Evolutionary conservation across 1,140 invertebrate genomes (phyloP).

Genomic region (Holotrichia oblita): DNA sequence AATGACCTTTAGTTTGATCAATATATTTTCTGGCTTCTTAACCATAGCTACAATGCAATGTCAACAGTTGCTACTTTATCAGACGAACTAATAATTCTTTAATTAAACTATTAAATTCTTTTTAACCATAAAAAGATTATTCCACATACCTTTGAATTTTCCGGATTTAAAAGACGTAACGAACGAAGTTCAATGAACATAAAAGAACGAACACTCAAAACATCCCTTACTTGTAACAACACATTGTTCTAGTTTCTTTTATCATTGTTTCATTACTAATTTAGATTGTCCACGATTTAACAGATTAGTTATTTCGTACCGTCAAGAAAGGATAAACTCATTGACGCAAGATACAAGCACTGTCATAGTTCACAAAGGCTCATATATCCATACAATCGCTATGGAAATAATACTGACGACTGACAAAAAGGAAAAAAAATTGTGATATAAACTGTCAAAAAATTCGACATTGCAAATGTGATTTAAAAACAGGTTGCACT

Average conservation of each 20-base stretch:
- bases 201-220: slow-evolving; percentile 15
- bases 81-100: neutral
- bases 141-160: slow-evolving; percentile 14
- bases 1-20: slow-evolving; percentile 33
- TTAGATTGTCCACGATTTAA: neutral
- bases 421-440: neutral
- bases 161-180: neutral
- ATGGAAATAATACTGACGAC: slow-evolving; percentile 35
- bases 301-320: neutral
- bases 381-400: neutral
- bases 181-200: neutral
- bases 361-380: slow-evolving; percentile 34
- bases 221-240: slow-evolving; percentile 10
- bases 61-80: neutral
- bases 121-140: neutral
- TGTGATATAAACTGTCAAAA: neutral
- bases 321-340: slow-evolving; percentile 21
- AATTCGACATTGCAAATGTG: neutral
- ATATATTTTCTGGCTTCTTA: slow-evolving; percentile 24
- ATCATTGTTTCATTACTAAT: neutral
- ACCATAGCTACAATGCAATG: slow-evolving; percentile 13
- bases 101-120: too few species aligned
- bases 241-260: neutral
- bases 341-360: slow-evolving; percentile 28
- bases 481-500: neutral